A percentile compares a stretch with the other conserved stretches of the same genome.
Evolutionary conservation across 2,113 vertebrate species (phyloP).

Genomic region (Cynoglossus semilaevis): DNA sequence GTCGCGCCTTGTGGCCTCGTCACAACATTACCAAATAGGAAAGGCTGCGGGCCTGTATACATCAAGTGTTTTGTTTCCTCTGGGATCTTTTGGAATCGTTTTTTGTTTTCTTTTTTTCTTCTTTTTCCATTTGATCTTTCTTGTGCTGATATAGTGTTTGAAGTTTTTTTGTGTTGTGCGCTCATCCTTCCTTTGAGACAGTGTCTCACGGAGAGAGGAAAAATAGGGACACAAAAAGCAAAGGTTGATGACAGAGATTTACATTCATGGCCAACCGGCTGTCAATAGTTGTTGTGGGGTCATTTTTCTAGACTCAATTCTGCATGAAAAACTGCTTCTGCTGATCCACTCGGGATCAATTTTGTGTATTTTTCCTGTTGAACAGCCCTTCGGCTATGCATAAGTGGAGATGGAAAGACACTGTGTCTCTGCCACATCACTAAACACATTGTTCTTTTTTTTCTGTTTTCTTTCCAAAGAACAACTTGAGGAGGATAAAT

Average conservation of each 20-base stretch:
- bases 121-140: conserved; percentile 50
- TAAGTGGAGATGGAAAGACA: conserved; percentile 36
- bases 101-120: conserved; percentile 3
- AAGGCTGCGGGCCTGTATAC: conserved; percentile 25
- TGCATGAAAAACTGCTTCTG: conserved; percentile 26
- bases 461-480: conserved; percentile 67
- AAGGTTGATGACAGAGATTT: conserved; percentile 30
- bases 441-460: conserved; percentile 57
- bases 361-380: conserved; percentile 35
- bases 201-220: conserved; percentile 21
- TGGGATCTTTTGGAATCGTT: conserved; percentile 48
- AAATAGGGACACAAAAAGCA: conserved; percentile 34
- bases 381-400: conserved; percentile 24
- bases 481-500: conserved; percentile 81
- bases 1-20: conserved; percentile 12
- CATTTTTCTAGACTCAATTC: conserved; percentile 17
- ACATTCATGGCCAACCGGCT: conserved; percentile 14
- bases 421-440: conserved; percentile 48
- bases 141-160: conserved; percentile 54
- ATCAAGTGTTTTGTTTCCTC: conserved; percentile 34
- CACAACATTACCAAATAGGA: conserved; percentile 31
- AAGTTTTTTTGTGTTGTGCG: conserved; percentile 56
- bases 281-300: conserved; percentile 33
- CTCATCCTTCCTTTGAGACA: conserved; percentile 44
- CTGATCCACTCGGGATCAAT: conserved; percentile 33